A percentile compares a stretch with the other conserved stretches of the same genome.
Evolutionary conservation across 2,888 invertebrate species (phyloP).

Genomic region (Leptinotarsa tumamoca): DNA sequence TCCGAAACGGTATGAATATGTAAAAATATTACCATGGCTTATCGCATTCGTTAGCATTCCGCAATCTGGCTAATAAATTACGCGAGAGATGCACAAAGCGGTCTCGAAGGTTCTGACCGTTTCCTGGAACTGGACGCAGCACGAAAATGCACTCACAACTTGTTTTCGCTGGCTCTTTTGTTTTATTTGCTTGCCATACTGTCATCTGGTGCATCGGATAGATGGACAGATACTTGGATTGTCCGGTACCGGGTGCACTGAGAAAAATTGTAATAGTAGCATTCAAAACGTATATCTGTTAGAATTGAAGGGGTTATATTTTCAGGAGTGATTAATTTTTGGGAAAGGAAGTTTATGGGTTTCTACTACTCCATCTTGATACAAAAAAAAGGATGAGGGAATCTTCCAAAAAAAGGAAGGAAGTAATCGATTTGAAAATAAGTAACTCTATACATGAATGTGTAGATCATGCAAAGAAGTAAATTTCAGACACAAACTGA

Average conservation of each 20-base stretch:
- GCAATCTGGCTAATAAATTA: constrained; percentile 55
- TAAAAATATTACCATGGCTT: constrained; percentile 48
- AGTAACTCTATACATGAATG: too few relatives aligned
- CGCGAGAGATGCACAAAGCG: constrained; percentile 26
- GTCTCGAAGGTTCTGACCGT: constrained; percentile 39
- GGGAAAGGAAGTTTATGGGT: too few relatives aligned
- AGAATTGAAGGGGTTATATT: too few relatives aligned
- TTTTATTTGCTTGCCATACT: constrained; percentile 41
- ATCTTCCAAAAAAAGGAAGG: too few relatives aligned
- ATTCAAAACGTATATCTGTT: too few relatives aligned
- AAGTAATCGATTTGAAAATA: too few relatives aligned
- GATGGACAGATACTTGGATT: constrained; percentile 35
- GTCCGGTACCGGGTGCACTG: background rate
- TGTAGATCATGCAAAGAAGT: too few relatives aligned
- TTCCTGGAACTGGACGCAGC: constrained; percentile 57
- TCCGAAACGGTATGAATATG: constrained; percentile 41
- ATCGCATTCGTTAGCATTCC: constrained; percentile 53
- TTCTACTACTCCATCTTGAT: too few relatives aligned
- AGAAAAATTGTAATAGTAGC: background rate
- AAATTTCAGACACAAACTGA: too few relatives aligned
- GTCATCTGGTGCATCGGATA: constrained; percentile 32
- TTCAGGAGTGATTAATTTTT: too few relatives aligned
- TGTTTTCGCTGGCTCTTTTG: constrained; percentile 47
- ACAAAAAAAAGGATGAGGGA: too few relatives aligned
- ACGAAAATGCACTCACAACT: constrained; percentile 57